Conservation (phyloP, 2,113 vertebrate species). For the Gymnarchus niloticus region DNA sequence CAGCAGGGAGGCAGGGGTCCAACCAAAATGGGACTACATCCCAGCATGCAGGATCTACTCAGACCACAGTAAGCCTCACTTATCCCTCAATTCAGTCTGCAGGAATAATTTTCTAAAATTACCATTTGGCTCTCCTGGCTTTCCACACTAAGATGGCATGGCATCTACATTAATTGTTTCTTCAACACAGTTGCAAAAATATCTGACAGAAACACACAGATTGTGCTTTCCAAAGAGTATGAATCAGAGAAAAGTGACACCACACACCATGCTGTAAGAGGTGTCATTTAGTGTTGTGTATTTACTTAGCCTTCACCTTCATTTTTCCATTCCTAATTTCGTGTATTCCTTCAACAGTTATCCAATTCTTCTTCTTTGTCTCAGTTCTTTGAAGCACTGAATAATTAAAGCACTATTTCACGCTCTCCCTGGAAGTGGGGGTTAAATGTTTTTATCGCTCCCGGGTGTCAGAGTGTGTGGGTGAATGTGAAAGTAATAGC, state of each 20-base stretch:
- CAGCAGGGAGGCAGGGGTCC: slow-evolving; percentile 74
- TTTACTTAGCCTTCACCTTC: neutral
- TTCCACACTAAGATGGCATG: neutral
- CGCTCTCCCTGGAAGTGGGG: neutral
- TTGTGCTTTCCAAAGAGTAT: too few species aligned
- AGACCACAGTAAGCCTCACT: slow-evolving; percentile 72
- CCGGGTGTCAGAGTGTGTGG: neutral
- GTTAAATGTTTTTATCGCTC: neutral
- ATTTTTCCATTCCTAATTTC: neutral
- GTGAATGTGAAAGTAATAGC: neutral
- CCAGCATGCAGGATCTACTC: slow-evolving; percentile 65
- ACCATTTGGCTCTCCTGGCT: neutral
- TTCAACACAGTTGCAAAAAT: neutral
- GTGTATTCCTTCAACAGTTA: neutral
- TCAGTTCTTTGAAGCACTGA: neutral
- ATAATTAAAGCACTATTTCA: neutral
- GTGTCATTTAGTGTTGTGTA: neutral
- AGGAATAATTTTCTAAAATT: neutral
- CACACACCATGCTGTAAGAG: neutral
- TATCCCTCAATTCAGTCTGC: neutral
- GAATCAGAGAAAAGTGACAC: neutral
- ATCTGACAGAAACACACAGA: neutral
- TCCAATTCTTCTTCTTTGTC: neutral
- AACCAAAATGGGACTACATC: slow-evolving; percentile 67
- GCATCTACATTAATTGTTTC: neutral